A percentile compares a stretch with the other conserved stretches of the same genome.
Conservation (phyloP, 2,888 invertebrate species). For the Drosophila tripunctata region DNA sequence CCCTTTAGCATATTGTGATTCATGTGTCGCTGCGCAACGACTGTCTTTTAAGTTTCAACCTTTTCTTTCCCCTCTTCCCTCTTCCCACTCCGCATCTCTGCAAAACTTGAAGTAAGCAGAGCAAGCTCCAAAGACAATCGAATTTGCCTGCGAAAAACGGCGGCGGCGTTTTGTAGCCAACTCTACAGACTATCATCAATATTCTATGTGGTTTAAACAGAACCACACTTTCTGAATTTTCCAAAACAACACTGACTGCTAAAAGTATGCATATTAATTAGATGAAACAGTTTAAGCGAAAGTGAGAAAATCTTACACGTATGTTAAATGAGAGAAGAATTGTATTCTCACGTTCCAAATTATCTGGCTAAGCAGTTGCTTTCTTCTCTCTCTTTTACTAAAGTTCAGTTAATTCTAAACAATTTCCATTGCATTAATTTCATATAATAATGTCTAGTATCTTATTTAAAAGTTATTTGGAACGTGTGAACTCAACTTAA, state of each 20-base stretch:
- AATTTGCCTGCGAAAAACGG: constrained; percentile 39
- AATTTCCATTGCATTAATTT: constrained; percentile 29
- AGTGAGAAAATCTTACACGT: constrained; percentile 19
- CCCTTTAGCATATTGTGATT: constrained; percentile 82
- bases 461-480: constrained; percentile 33
- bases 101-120: constrained; percentile 6
- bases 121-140: constrained; percentile 28
- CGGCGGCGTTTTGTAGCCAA: constrained; percentile 47
- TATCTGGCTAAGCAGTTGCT: constrained; percentile 37
- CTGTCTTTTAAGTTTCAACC: constrained; percentile 48
- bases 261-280: background rate
- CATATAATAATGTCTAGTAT: background rate
- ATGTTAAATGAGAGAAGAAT: background rate
- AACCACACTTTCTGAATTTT: background rate
- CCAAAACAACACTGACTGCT: no score
- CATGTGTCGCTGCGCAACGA: constrained; percentile 79
- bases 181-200: constrained; percentile 16
- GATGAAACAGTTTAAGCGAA: constrained; percentile 28
- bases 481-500: constrained; percentile 31
- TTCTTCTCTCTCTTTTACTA: constrained; percentile 25
- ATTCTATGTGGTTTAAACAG: constrained; percentile 27
- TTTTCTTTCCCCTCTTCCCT: background rate
- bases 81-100: background rate
- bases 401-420: constrained; percentile 39
- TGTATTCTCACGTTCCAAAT: constrained; percentile 50